Evolutionary conservation across 2,888 invertebrate species (phyloP).

Genomic region (Andrena dorsata): DNA sequence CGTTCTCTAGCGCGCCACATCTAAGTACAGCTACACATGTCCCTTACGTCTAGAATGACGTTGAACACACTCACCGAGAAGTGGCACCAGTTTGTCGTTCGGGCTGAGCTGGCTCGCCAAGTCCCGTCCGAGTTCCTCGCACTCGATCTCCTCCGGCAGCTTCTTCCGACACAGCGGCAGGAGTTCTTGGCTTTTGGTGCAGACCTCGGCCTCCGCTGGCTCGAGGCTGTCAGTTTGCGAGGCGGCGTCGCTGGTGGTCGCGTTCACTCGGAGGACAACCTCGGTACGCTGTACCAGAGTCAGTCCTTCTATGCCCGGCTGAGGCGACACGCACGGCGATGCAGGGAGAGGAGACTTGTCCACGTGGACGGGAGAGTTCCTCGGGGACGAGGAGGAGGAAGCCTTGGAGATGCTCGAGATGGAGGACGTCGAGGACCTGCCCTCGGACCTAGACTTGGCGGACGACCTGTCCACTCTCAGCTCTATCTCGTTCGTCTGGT

Average conservation of each 20-base stretch:
- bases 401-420: conserved; percentile 71
- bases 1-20: not conserved
- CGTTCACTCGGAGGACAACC: conserved; percentile 88
- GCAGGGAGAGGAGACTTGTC: conserved; percentile 57
- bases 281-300: conserved; percentile 89
- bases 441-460: conserved; percentile 65
- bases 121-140: conserved; percentile 90
- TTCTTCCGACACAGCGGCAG: conserved; percentile 87
- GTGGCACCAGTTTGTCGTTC: conserved; percentile 89
- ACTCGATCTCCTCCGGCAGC: conserved; percentile 91
- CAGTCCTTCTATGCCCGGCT: conserved; percentile 85
- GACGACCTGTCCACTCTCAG: conserved; percentile 61
- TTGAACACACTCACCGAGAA: conserved; percentile 85
- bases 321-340: conserved; percentile 81
- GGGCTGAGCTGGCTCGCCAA: conserved; percentile 88
- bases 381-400: conserved; percentile 74
- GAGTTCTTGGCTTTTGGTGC: conserved; percentile 73
- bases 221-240: conserved; percentile 86
- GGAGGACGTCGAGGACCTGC: conserved; percentile 72
- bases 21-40: too few relatives aligned
- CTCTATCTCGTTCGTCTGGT: conserved; percentile 67
- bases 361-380: conserved; percentile 76
- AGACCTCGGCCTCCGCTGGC: conserved; percentile 69
- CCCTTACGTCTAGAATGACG: not conserved
- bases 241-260: conserved; percentile 88